phyloP scores from a whole-genome alignment of 2,888 invertebrate genomes.

The Drosophila quinaria region DNA sequence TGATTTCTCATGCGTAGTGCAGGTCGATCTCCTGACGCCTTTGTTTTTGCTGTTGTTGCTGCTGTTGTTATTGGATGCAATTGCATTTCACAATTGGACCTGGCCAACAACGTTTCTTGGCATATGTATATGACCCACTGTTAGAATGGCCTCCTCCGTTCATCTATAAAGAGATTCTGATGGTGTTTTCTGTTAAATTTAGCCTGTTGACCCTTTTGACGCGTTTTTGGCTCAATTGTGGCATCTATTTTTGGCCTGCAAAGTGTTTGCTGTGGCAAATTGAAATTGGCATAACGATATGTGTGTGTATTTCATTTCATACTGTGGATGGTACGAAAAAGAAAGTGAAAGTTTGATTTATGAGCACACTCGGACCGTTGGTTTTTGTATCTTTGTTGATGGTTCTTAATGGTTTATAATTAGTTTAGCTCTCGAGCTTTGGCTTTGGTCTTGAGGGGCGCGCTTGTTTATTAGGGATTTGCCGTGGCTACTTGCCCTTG shows the following conservation, averaged over 20 bases:
- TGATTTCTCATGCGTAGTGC: constrained; percentile 33
- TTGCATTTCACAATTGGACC: constrained; percentile 55
- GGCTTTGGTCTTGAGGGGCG: constrained; percentile 35
- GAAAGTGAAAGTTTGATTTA: constrained; percentile 82
- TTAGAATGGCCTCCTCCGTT: constrained; percentile 34
- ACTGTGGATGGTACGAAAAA: background rate
- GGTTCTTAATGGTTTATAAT: constrained; percentile 65
- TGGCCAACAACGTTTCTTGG: constrained; percentile 17
- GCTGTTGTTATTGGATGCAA: constrained; percentile 36
- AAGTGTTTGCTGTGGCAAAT: constrained; percentile 48
- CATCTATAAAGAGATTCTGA: constrained; percentile 54
- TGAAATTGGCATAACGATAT: constrained; percentile 55
- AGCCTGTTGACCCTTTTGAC: constrained; percentile 70
- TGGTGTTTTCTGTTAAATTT: constrained; percentile 44
- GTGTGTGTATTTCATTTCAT: constrained; percentile 16
- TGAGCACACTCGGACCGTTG: constrained; percentile 51
- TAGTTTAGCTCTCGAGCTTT: constrained; percentile 59
- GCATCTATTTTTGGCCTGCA: constrained; percentile 59
- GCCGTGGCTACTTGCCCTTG: constrained; percentile 58
- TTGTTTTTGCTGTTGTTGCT: constrained; percentile 28
- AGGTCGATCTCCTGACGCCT: constrained; percentile 66
- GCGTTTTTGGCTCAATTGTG: constrained; percentile 21
- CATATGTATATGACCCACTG: constrained; percentile 61
- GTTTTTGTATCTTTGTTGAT: constrained; percentile 53
- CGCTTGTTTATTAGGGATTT: constrained; percentile 51